Evolutionary conservation across 2,113 vertebrate species (phyloP).

Genomic region (Mormyrus iriodes): DNA sequence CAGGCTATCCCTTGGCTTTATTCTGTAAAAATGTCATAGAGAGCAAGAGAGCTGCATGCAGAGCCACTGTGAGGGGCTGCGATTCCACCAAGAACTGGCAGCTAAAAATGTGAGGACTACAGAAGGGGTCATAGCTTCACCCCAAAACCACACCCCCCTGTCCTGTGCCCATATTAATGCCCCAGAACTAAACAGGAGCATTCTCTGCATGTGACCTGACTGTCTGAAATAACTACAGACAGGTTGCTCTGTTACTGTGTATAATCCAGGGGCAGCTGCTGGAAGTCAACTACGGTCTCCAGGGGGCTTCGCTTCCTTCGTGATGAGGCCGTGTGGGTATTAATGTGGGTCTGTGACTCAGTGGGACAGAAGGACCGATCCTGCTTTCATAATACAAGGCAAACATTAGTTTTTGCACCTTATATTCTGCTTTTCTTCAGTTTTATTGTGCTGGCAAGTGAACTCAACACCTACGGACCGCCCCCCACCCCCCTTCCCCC

Average conservation of each 20-base stretch:
- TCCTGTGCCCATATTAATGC: not conserved
- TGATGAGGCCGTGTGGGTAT: slow-evolving; percentile 9
- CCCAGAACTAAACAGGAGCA: not conserved
- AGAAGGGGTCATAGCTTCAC: not conserved
- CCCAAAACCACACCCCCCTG: not conserved
- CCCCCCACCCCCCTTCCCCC: not conserved
- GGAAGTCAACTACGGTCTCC: slow-evolving; percentile 18
- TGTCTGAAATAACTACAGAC: slow-evolving; percentile 20
- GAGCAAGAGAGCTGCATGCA: not conserved
- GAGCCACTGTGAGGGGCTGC: not conserved
- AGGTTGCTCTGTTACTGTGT: slow-evolving; percentile 23
- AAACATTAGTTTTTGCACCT: not conserved
- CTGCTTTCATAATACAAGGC: not conserved
- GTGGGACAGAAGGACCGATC: not conserved
- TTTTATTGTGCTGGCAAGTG: not conserved
- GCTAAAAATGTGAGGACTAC: not conserved
- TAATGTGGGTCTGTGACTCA: not conserved
- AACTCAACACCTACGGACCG: not conserved
- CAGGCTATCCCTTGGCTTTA: not conserved
- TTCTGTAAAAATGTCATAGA: not conserved
- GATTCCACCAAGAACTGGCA: not conserved
- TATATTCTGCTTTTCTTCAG: not conserved
- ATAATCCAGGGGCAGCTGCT: slow-evolving; percentile 28
- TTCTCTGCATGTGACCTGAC: not conserved
- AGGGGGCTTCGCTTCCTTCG: slow-evolving; percentile 16